Evolutionary conservation across 2,113 vertebrate species (phyloP), one percentile per base, ranked within the genome.

Genomic region (Panthera leo): DNA sequence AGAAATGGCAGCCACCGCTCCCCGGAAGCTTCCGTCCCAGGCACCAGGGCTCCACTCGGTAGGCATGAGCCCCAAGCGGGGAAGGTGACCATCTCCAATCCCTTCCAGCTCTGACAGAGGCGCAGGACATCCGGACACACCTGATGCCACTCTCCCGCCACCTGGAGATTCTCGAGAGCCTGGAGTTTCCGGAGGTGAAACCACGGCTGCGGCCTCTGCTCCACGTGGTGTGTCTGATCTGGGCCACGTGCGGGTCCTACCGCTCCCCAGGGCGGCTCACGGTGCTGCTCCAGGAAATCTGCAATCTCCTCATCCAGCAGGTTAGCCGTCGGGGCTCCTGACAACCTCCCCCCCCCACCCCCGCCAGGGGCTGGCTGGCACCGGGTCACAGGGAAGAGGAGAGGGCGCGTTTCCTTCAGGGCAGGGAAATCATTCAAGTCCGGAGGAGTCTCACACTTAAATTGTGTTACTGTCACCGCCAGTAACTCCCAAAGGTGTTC

Each of bases 251-350:
- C 96, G 98, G 97, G 93, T 98, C 99, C 98, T 99, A 99, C 98
- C 98, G 96, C 65, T 97, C 98, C 71, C 99, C 99, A 0, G 70
- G 97, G 18, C 98, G 99, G 89, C 83, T 99, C 25, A 98, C 99
- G 0, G 99, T 99, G 88, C 99, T 99, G 85, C 99, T 99, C 36
- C 99, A 99, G 96, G 99, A 99, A 97, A 99, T 99, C 80, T 99
- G 99, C 98, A 99, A 99, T 98, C 99, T 99, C 15, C 99, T 99
- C 96, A 98, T 99, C 21, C 99, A 99, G 85, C 99, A 99, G 99
- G 99, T 99, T 85, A 0, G 98, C 67, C 2, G 0, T 15, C 58
- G 0, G 2, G 18, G 18, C 11, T 13, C 23, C 51, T 34, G 29
- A 12, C 7, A 76, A 1, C 45, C 15, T 58, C 5, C 76, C n/a